Conservation (phyloP, 2,888 invertebrate species). For the Ramazzottius varieornatus region DNA sequence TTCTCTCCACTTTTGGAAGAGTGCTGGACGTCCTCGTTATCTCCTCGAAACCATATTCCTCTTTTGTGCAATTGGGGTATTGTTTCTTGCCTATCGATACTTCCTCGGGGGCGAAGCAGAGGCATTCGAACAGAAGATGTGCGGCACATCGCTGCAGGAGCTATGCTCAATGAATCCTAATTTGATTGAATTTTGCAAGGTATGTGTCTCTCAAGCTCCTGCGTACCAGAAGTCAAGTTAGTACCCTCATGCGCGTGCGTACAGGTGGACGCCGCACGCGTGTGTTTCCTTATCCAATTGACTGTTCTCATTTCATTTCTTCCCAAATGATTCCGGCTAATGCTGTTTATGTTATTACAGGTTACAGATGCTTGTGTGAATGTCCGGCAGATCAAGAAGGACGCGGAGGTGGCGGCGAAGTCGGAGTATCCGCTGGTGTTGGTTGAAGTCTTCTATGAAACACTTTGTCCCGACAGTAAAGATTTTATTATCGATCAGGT, state of each 20-base stretch:
- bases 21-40: not conserved
- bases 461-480: not conserved
- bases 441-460: not conserved
- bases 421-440: not conserved
- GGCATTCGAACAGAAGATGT: not conserved
- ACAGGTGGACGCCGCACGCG: too few relatives aligned
- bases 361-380: not conserved
- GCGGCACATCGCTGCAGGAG: not conserved
- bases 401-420: not conserved
- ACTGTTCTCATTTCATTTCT: too few relatives aligned
- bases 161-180: not conserved
- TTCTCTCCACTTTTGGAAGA: not conserved
- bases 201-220: too few relatives aligned
- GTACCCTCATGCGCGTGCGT: too few relatives aligned
- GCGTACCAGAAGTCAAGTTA: too few relatives aligned
- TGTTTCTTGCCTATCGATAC: not conserved
- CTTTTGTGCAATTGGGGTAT: not conserved
- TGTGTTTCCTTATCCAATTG: too few relatives aligned
- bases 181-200: not conserved
- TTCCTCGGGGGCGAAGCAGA: not conserved
- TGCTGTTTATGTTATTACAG: too few relatives aligned
- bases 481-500: slow-evolving; percentile 3
- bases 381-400: not conserved
- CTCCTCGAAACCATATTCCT: not conserved
- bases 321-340: too few relatives aligned